Evolutionary conservation across 2,113 vertebrate species (phyloP).

Genomic region (Oophaga pumilio): DNA sequence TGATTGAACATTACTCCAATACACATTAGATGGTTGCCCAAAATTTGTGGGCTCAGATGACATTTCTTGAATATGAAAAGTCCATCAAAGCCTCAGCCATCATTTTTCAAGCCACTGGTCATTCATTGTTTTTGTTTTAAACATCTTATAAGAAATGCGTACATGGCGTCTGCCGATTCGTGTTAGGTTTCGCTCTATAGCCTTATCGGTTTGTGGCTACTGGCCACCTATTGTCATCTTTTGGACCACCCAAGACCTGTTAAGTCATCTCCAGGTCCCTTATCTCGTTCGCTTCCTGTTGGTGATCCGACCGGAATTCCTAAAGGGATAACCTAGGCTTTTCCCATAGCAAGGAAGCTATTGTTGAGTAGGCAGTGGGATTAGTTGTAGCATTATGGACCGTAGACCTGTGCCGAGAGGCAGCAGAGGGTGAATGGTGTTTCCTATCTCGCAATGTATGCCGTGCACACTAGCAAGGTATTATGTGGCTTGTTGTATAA

Average conservation of each 20-base stretch:
- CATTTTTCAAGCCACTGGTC: not conserved
- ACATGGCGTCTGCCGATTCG: not conserved
- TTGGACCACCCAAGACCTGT: not conserved
- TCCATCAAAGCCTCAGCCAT: not conserved
- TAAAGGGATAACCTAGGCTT: conserved; percentile 6
- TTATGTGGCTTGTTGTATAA: too few species aligned
- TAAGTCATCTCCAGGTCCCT: not conserved
- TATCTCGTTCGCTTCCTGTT: not conserved
- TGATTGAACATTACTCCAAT: too few species aligned
- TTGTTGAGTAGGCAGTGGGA: conserved; percentile 2
- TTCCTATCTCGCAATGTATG: too few species aligned
- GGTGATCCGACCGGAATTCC: not conserved
- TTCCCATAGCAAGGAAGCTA: not conserved
- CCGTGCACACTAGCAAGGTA: too few species aligned
- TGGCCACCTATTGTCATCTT: not conserved
- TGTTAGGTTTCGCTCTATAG: not conserved
- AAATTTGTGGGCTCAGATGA: too few species aligned
- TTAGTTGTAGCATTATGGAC: not conserved
- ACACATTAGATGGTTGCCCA: too few species aligned
- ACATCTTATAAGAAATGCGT: not conserved
- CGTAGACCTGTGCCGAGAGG: not conserved
- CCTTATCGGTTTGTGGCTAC: not conserved
- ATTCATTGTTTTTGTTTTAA: not conserved
- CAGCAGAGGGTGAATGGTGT: not conserved
- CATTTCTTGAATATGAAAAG: too few species aligned